Evolutionary conservation across 2,888 invertebrate species (phyloP).

Genomic region (Caenorhabditis plicata): DNA sequence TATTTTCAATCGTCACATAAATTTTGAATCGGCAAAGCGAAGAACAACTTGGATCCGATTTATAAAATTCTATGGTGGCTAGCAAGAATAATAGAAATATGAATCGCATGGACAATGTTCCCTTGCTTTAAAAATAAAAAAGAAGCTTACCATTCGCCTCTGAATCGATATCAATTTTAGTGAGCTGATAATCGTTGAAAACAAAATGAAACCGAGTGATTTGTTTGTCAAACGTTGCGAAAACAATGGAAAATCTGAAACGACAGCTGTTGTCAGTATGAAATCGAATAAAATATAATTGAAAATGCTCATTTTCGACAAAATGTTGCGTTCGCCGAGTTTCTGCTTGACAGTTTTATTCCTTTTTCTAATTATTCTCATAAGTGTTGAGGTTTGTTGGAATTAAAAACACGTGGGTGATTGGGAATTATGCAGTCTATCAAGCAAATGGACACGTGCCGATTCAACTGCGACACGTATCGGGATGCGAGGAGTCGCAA

Average conservation of each 20-base stretch:
- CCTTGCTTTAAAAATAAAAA: no score
- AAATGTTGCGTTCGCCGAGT: neutral
- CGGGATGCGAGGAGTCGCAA: constrained; percentile 16
- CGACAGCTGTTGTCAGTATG: constrained; percentile 3
- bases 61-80: no score
- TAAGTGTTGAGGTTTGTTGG: neutral
- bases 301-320: neutral
- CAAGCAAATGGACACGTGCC: constrained; percentile 29
- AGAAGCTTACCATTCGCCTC: neutral
- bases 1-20: no score
- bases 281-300: neutral
- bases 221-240: constrained; percentile 12
- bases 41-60: no score
- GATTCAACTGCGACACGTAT: constrained; percentile 29
- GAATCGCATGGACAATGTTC: no score
- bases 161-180: constrained; percentile 25
- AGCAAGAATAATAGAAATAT: no score
- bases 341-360: neutral
- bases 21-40: no score
- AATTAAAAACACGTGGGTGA: no score
- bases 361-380: neutral
- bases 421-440: constrained; percentile 25
- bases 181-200: constrained; percentile 13
- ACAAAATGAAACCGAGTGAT: constrained; percentile 14
- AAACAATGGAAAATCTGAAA: constrained; percentile 25